Evolutionary conservation across 2,113 vertebrate genomes (phyloP).

Genomic region (Pterophyllum scalare): DNA sequence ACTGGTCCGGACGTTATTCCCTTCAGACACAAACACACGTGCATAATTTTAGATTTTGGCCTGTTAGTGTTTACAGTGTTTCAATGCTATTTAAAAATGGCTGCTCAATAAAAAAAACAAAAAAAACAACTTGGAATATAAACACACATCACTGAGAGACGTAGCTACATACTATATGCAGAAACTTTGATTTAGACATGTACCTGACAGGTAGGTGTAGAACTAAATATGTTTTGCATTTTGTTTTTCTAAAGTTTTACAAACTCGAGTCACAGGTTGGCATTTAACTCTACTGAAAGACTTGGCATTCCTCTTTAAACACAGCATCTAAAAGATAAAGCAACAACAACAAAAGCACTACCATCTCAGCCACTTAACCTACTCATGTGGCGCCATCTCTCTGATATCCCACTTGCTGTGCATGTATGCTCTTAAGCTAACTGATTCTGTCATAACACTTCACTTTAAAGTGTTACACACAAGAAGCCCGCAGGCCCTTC

Average conservation of each 20-base stretch:
- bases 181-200: neutral
- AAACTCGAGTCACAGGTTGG: neutral
- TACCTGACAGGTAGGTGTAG: neutral
- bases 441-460: constrained; percentile 60
- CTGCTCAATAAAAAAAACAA: neutral
- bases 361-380: constrained; percentile 47
- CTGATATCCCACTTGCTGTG: constrained; percentile 39
- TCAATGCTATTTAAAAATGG: neutral
- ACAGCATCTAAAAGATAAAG: neutral
- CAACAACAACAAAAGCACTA: constrained; percentile 23
- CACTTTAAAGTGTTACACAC: constrained; percentile 43
- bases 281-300: constrained; percentile 8
- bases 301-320: rapidly evolving
- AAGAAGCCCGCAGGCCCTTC: constrained; percentile 11
- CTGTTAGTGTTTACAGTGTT: neutral
- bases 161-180: neutral
- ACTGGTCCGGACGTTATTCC: constrained; percentile 65
- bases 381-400: constrained; percentile 36
- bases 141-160: neutral
- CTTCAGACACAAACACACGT: constrained; percentile 57
- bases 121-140: too few relatives aligned
- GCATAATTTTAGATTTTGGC: neutral
- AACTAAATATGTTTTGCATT: neutral
- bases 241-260: constrained; percentile 6
- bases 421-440: constrained; percentile 54